phyloP scores from a whole-genome alignment of 2,888 invertebrate genomes.

The Smittia sp. region DNA sequence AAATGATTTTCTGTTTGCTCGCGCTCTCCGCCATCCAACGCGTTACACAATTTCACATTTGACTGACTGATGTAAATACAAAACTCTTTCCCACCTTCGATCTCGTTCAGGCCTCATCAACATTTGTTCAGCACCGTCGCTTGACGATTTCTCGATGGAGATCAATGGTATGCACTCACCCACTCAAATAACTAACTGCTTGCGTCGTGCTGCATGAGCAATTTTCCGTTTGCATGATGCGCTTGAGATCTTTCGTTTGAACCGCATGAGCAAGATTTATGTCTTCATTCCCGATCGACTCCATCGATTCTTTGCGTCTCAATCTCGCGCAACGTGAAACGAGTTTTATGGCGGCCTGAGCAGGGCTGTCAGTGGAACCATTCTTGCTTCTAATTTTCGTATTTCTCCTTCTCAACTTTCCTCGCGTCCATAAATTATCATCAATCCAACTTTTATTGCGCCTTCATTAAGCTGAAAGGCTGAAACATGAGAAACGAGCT shows the following conservation, averaged over 20 bases:
- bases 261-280: background rate
- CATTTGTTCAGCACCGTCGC: constrained; percentile 51
- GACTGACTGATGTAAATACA: constrained; percentile 23
- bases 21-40: background rate
- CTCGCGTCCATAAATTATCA: constrained; percentile 37
- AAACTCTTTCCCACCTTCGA: constrained; percentile 47
- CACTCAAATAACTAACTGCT: background rate
- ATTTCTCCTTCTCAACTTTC: constrained; percentile 10
- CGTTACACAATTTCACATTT: no score
- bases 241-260: background rate
- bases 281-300: constrained; percentile 11
- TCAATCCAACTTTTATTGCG: constrained; percentile 32
- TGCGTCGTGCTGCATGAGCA: background rate
- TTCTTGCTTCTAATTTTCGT: background rate
- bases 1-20: constrained; percentile 19
- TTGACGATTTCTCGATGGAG: constrained; percentile 56
- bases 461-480: constrained; percentile 24
- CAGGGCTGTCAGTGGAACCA: no score
- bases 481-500: constrained; percentile 3
- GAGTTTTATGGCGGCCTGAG: no score
- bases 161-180: constrained; percentile 53
- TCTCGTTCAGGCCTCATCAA: constrained; percentile 40
- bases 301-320: no score
- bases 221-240: background rate
- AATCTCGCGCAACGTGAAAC: no score